phyloP scores from a whole-genome alignment of 1,140 invertebrate species.

The Lepidotrigona ventralis region DNA sequence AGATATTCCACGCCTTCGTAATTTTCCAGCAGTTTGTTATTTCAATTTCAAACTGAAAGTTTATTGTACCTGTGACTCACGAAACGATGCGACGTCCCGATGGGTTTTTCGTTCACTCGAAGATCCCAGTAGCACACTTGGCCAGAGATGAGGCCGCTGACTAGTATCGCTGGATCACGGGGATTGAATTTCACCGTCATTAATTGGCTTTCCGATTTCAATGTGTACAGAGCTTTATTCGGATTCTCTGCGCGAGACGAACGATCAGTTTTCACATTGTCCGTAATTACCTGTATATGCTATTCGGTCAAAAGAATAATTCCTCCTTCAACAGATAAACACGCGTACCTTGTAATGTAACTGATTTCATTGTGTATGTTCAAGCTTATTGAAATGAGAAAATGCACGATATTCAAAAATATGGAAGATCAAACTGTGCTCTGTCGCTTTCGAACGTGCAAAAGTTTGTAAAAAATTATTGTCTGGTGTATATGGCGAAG shows the following conservation, averaged over 20 bases:
- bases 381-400: no score
- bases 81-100: conserved; percentile 74
- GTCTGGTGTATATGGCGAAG: no score
- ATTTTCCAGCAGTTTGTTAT: no score
- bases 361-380: no score
- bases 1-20: no score
- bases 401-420: no score
- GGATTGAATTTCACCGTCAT: conserved; percentile 94
- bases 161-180: conserved; percentile 90
- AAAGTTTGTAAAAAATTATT: no score
- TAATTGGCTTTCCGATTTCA: conserved; percentile 87
- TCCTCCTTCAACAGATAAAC: no score
- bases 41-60: no score
- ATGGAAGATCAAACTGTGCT: no score
- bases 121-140: conserved; percentile 92
- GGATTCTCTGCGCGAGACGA: conserved; percentile 86
- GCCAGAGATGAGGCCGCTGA: conserved; percentile 94
- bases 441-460: no score
- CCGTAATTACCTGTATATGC: neutral
- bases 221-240: conserved; percentile 87
- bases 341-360: no score
- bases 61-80: conserved; percentile 66
- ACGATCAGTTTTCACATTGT: neutral
- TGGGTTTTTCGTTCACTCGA: conserved; percentile 84
- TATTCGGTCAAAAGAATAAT: neutral